Conservation (phyloP, 2,113 vertebrate genomes). For the Mellivora capensis region DNA sequence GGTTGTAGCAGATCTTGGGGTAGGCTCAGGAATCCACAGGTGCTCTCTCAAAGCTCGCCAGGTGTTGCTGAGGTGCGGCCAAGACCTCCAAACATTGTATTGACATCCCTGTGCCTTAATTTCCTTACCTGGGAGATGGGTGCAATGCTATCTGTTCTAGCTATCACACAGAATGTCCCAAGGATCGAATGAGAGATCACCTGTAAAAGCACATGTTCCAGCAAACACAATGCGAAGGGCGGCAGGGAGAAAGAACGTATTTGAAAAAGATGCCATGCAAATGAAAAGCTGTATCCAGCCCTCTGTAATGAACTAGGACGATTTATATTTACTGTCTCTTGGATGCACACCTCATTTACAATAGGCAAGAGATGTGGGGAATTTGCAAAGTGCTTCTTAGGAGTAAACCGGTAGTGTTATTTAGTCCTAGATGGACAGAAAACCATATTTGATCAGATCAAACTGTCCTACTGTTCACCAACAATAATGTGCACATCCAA, state of each 20-base stretch:
- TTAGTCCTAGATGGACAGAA: background rate
- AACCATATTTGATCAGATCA: background rate
- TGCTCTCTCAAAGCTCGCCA: background rate
- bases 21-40: background rate
- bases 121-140: background rate
- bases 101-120: background rate
- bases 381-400: background rate
- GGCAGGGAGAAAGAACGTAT: background rate
- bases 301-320: constrained; percentile 25
- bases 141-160: background rate
- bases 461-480: background rate
- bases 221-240: background rate
- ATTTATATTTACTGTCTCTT: background rate
- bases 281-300: constrained; percentile 6
- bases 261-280: constrained; percentile 34
- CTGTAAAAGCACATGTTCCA: background rate
- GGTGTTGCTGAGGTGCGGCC: background rate
- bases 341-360: background rate
- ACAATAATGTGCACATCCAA: background rate
- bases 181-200: background rate
- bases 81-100: background rate
- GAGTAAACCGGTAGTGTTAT: background rate
- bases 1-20: background rate
- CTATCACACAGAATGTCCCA: background rate
- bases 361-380: background rate